A percentile compares a stretch with the other conserved stretches of the same genome.
Conservation (phyloP, 1,140 invertebrate species). For the Rhynchophorus ferrugineus region DNA sequence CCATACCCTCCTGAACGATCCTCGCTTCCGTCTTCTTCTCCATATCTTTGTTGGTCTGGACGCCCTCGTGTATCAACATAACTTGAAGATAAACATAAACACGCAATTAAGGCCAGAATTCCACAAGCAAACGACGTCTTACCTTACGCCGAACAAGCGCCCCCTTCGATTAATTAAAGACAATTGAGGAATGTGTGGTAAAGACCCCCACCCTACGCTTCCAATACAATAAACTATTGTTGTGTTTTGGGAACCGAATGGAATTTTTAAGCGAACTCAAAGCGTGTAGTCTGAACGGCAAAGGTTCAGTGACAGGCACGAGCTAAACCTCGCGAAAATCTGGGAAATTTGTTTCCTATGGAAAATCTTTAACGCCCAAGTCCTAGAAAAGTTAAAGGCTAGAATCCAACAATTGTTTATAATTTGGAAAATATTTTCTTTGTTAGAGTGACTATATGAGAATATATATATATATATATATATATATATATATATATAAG, state of each 20-base stretch:
- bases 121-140: too few relatives aligned
- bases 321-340: conserved; percentile 9
- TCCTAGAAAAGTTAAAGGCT: background rate
- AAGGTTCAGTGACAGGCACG: conserved; percentile 13
- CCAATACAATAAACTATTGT: background rate
- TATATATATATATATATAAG: too few relatives aligned
- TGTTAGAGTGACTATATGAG: too few relatives aligned
- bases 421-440: too few relatives aligned
- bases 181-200: background rate
- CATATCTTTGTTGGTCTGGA: conserved; percentile 15
- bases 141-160: too few relatives aligned
- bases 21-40: conserved; percentile 24
- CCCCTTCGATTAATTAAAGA: too few relatives aligned
- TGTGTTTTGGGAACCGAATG: background rate
- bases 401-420: too few relatives aligned
- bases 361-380: conserved; percentile 10
- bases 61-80: conserved; percentile 19
- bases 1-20: conserved; percentile 25
- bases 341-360: conserved; percentile 9
- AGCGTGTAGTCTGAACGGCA: background rate
- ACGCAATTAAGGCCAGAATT: too few relatives aligned
- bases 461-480: too few relatives aligned
- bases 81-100: background rate
- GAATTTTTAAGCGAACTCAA: background rate
- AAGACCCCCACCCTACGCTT: too few relatives aligned